Evolutionary conservation across 37 sponge, comb jelly and placozoan species (phyloP).

Genomic region (Aplysina aerophoba): DNA sequence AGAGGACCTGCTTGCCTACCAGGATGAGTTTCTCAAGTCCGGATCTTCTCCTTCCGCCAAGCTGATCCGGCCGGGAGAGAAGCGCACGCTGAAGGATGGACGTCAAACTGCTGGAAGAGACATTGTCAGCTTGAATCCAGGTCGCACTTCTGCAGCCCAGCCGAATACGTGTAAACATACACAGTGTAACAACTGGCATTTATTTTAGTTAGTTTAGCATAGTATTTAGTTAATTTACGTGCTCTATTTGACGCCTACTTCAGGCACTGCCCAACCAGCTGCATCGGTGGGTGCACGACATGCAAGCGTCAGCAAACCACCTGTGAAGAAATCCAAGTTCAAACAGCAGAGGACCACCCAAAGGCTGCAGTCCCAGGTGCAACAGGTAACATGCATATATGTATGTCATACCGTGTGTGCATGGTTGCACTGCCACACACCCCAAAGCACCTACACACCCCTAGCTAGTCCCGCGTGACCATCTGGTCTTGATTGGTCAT

Average conservation of each 20-base stretch:
- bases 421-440: no score
- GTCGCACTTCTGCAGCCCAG: not conserved
- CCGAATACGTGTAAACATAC: not conserved
- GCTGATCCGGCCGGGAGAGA: constrained; percentile 27
- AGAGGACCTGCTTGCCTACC: constrained; percentile 74
- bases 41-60: constrained; percentile 48
- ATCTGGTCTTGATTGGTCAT: no score
- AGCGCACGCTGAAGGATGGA: constrained; percentile 20
- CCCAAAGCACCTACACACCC: no score
- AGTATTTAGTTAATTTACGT: not conserved
- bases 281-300: not conserved
- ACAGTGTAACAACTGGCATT: not conserved
- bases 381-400: no score
- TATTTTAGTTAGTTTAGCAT: not conserved
- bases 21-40: constrained; percentile 70
- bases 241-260: no score
- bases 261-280: no score
- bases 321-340: constrained; percentile 65
- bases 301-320: constrained; percentile 19
- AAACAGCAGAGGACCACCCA: constrained; percentile 33
- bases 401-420: no score
- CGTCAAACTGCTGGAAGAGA: not conserved
- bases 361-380: no score
- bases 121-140: not conserved
- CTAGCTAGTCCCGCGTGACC: no score